Evolutionary conservation across 2,113 vertebrate genomes (phyloP).

Genomic region (Phrynosoma blainvillii): DNA sequence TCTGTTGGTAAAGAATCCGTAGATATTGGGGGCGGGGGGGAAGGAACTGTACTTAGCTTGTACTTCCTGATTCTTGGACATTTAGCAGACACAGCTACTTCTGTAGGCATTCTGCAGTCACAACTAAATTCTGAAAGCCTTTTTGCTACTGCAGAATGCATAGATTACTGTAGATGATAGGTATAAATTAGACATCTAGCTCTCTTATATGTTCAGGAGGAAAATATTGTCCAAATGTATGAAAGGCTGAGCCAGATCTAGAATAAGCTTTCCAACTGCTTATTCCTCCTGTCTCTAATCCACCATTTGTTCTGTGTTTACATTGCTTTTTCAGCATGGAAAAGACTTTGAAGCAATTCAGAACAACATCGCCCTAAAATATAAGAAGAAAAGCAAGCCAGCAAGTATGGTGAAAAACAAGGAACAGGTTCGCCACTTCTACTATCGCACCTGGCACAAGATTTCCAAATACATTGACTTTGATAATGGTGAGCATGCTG

Average conservation of each 20-base stretch:
- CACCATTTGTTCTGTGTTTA: not conserved
- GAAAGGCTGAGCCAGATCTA: not conserved
- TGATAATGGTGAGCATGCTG: conserved; percentile 85
- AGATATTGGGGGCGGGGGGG: no score
- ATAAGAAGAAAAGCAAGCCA: conserved; percentile 97
- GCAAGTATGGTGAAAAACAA: conserved; percentile 99
- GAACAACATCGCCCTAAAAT: conserved; percentile 97
- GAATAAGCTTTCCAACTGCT: not conserved
- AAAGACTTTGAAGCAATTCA: conserved; percentile 99
- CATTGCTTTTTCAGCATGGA: conserved; percentile 82
- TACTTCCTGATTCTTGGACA: no score
- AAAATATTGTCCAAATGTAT: not conserved
- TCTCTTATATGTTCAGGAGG: not conserved
- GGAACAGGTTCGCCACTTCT: conserved; percentile 98
- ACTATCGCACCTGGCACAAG: conserved; percentile 99
- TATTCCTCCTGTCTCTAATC: not conserved
- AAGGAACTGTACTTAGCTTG: no score
- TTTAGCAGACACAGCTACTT: not conserved
- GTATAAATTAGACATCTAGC: not conserved
- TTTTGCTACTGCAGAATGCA: not conserved
- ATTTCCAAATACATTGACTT: conserved; percentile 99
- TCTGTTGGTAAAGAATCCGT: no score
- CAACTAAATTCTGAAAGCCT: not conserved
- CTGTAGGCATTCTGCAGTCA: not conserved
- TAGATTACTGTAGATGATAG: not conserved